Evolutionary conservation across 2,113 vertebrate genomes (phyloP).

Genomic region (Spea bombifrons): DNA sequence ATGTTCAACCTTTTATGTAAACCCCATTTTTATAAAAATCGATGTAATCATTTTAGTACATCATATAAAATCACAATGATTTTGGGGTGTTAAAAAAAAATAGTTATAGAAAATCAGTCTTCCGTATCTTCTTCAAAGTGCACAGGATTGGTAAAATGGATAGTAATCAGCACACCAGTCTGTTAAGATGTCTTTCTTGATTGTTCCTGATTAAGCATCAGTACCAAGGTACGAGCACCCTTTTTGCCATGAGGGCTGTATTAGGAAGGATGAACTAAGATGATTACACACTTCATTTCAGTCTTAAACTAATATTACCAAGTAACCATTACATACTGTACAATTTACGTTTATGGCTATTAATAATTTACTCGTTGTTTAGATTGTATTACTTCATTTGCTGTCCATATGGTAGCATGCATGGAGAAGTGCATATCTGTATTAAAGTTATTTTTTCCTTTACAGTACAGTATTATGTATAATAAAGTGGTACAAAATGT

Average conservation of each 20-base stretch:
- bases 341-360: neutral
- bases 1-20: too few species aligned
- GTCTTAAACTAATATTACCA: neutral
- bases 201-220: slow-evolving; percentile 29
- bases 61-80: too few species aligned
- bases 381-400: neutral
- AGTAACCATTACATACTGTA: neutral
- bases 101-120: neutral
- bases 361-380: neutral
- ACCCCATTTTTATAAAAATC: too few species aligned
- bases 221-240: slow-evolving; percentile 8
- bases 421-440: too few species aligned
- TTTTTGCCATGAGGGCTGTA: neutral
- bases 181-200: slow-evolving; percentile 15
- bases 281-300: slow-evolving; percentile 27
- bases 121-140: neutral
- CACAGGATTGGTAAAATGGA: slow-evolving; percentile 1
- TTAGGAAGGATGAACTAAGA: slow-evolving; percentile 7
- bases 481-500: too few species aligned
- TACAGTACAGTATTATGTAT: too few species aligned
- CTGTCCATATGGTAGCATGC: too few species aligned
- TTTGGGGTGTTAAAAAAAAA: neutral
- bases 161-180: slow-evolving; percentile 20
- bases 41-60: too few species aligned
- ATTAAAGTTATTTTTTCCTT: too few species aligned